Percentiles rank a stretch among this genome's conserved stretches.
Conservation (phyloP, 2,113 vertebrate species). For the Gymnogyps californianus region DNA sequence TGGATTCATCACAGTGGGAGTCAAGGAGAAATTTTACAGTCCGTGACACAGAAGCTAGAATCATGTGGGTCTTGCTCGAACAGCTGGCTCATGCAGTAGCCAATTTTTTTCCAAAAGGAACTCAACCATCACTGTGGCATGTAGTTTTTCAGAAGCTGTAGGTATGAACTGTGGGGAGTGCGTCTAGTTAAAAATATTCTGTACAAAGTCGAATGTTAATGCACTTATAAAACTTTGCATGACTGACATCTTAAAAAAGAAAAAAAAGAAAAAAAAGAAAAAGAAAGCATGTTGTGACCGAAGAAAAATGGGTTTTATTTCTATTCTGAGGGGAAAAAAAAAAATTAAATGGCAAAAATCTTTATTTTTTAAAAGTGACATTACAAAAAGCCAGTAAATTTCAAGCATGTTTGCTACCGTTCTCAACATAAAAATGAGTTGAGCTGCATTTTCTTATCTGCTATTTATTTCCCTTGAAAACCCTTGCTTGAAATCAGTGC, state of each 20-base stretch:
- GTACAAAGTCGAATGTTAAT: conserved; percentile 87
- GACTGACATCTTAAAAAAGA: conserved; percentile 74
- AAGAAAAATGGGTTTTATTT: conserved; percentile 82
- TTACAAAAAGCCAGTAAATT: conserved; percentile 57
- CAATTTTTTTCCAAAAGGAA: conserved; percentile 35
- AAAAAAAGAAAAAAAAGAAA: conserved; percentile 60
- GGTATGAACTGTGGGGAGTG: conserved; percentile 68
- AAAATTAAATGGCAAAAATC: conserved; percentile 74
- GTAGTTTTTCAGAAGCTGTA: conserved; percentile 63
- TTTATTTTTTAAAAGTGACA: conserved; percentile 85
- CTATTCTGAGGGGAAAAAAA: conserved; percentile 63
- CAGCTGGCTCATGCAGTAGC: conserved; percentile 12
- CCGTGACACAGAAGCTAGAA: background rate
- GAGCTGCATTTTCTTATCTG: conserved; percentile 40
- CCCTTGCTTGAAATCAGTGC: background rate
- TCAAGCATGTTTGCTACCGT: conserved; percentile 56
- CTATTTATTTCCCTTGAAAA: conserved; percentile 14
- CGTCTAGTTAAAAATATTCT: conserved; percentile 68
- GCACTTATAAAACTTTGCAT: conserved; percentile 88
- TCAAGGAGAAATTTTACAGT: conserved; percentile 45
- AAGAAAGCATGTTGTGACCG: conserved; percentile 77
- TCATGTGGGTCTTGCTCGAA: background rate
- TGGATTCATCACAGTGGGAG: conserved; percentile 41
- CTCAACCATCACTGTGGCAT: conserved; percentile 68
- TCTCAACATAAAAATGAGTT: conserved; percentile 5